Evolutionary conservation across 2,797 vertebrate species (phyloP), one percentile per base, ranked within the genome.

Genomic region (Eurystomus glaucurus): DNA sequence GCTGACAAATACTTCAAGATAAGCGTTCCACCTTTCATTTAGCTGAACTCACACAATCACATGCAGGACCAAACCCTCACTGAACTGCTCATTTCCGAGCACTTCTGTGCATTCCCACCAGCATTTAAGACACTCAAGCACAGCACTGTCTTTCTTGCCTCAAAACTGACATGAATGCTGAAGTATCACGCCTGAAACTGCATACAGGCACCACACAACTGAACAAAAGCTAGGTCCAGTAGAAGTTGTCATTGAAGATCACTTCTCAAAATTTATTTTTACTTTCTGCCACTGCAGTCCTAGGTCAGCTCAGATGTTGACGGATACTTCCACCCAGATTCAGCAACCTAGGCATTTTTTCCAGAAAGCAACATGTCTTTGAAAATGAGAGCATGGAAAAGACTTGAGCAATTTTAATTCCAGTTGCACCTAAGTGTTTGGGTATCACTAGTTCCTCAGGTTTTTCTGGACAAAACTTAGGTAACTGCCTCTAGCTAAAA

Each of bases 211-310:
- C 3, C 11, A 7, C 45, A 60, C 17, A 52, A 76, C 9, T 9
- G 33, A 88, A 85, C 10, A 90, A 84, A 88, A 81, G 10, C 45
- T 9, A 60, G 10, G 22, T 78, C 68, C 50, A 17, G 52, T 61
- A 50, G 37, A 91, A 91, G 61, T 31, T 43, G 28, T 21, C 35
- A 68, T 7, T 51, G 39, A 75, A 84, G 31, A 57, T 31, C 58
- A 46, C 51, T 69, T 79, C n/a, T 88, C 64, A 88, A 71, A 54
- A 35, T 70, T 66, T 4, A 13, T 69, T 88, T 82, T 82, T 60
- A 39, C 22, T 75, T 95, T 74, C 60, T 88, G 46, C 15, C 35
- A 33, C n/a, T 85, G 45, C 15, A 91, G 39, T 16, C 25, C 55
- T 55, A 51, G 20, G 17, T 83, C 48, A 88, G 52, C 33, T 72